Percentiles rank a stretch among this genome's conserved stretches.
phyloP scores from a whole-genome alignment of 1,140 invertebrate species.

The Apocrypta bakeri region DNA sequence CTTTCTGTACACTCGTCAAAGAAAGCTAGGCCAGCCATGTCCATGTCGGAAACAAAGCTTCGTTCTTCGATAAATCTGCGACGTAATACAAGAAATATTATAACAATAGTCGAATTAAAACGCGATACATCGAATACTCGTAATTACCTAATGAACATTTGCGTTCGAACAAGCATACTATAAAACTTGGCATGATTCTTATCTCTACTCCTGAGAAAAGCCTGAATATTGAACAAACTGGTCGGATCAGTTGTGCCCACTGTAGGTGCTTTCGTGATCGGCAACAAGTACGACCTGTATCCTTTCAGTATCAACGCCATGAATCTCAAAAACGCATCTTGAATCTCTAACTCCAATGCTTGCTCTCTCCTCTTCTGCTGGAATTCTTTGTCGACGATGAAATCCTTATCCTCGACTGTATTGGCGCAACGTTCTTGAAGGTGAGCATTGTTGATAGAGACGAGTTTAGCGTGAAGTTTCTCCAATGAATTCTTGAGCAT shows the following conservation, averaged over 20 bases:
- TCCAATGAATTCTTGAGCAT: conserved; percentile 84
- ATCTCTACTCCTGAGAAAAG: conserved; percentile 82
- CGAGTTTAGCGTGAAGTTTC: conserved; percentile 77
- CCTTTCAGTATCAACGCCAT: conserved; percentile 95
- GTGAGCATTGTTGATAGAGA: conserved; percentile 43
- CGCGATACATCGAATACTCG: not conserved
- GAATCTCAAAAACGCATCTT: conserved; percentile 97
- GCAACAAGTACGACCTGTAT: conserved; percentile 91
- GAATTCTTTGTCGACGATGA: conserved; percentile 82
- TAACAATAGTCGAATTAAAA: not conserved
- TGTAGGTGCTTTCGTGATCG: conserved; percentile 95
- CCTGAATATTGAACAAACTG: conserved; percentile 95
- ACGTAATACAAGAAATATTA: conserved; percentile 35
- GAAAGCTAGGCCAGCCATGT: conserved; percentile 90
- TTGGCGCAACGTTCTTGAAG: conserved; percentile 37
- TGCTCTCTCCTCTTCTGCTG: conserved; percentile 83
- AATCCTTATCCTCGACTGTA: conserved; percentile 65
- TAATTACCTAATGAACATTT: conserved; percentile 93
- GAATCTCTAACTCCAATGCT: conserved; percentile 93
- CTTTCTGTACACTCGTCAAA: conserved; percentile 97
- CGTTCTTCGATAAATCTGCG: conserved; percentile 97
- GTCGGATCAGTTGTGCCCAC: conserved; percentile 95
- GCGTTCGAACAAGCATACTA: conserved; percentile 90
- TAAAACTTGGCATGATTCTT: conserved; percentile 95
- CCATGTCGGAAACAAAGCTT: conserved; percentile 97